Evolutionary conservation across 2,888 invertebrate genomes (phyloP), one percentile per base, ranked within the genome.

Genomic region (Papilio protenor): DNA sequence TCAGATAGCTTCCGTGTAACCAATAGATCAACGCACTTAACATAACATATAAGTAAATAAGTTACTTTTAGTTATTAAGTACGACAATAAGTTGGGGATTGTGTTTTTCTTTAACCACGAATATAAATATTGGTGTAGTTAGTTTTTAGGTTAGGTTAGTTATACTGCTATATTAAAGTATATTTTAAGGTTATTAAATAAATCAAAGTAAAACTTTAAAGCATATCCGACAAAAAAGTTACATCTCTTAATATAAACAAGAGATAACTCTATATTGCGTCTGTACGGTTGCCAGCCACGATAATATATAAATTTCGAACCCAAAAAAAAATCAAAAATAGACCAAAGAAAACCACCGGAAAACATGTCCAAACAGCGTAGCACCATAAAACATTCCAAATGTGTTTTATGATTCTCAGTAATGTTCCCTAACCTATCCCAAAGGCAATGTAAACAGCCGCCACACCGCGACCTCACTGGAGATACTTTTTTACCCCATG

Each of bases 351-450:
- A 66, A 18, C n/a, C 66, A 66, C 76, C 76, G 76, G 76, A 71
- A 76, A 49, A n/a, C 59, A 21, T 18, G 33, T 27, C 59, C 57
- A 71, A 71, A 76, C 72, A 73, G 11, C 23, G n/a, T 27, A 55
- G 14, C 23, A 16, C 52, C 47, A 55, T 77, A 73, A 77, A 77
- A n/a, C 45, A 55, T 73, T 73, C 73, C 27, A 77, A 77, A 77
- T 73, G 55, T 11, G 72, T 77, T 77, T 73, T 73, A 77, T 61
- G 73, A 27, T 77, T 77, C 77, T 18, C 21, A 18, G 77, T 73
- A 77, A 64, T 52, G 61, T 40, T 21, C 27, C 70, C 74, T 72
- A 40, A 76, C 79, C 79, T 79, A 79, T 70, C 77, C 77, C 77
- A 79, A 73, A 23, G 21, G 14, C 59, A 71, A 69, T 64, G 66